Evolutionary conservation across 92 coral and sea anemone genomes (phyloP), one percentile per base, ranked within the genome.

Genomic region (Ricordea florida): DNA sequence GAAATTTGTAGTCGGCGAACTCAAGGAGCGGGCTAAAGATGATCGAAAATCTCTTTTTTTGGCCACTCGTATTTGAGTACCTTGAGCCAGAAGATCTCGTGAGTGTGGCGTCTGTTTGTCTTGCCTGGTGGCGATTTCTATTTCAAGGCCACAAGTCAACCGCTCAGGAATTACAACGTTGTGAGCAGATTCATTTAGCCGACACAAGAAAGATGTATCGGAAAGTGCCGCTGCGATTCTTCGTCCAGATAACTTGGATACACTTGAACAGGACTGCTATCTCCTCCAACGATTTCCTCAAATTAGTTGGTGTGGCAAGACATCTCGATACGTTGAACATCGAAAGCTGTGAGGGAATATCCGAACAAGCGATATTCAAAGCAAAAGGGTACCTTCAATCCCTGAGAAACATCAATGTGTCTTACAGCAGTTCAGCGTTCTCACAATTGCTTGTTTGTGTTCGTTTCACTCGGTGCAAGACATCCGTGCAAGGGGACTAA

Each of bases 101-200:
- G 51, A 61, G 35, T 13, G 50, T 40, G 21, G 13, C 68, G 22
- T 61, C 68, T 61, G 68, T 61, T 23, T 38, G 68, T 24, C 68
- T 38, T 37, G 34, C 50, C 2, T 61, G 68, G 68, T 61, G 68
- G 68, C 23, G 22, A 24, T 37, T 37, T 61, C 32, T 61, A 23
- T 40, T 38, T 25, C 68, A 38, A 38, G 68, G 68, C 2, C 68
- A 36, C 68, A 24, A 61, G n/a, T 60, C 67, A 38, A 61, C 68
- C 25, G 24, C 24, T 5, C 31, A 24, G 10, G 20, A 15, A 37
- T 36, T 60, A 20, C 67, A 60, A 9, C 21, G 15, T 37, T 60
- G 67, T 5, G 31, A 60, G 25, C 48, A 60, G 2, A 9, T 60
- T 2, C 48, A 60, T 22, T 37, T 37, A 60, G 67, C 67, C 31